Base-by-base conservation (phyloP, 2,797 vertebrate genomes). In the Pangasius djambal region DNA sequence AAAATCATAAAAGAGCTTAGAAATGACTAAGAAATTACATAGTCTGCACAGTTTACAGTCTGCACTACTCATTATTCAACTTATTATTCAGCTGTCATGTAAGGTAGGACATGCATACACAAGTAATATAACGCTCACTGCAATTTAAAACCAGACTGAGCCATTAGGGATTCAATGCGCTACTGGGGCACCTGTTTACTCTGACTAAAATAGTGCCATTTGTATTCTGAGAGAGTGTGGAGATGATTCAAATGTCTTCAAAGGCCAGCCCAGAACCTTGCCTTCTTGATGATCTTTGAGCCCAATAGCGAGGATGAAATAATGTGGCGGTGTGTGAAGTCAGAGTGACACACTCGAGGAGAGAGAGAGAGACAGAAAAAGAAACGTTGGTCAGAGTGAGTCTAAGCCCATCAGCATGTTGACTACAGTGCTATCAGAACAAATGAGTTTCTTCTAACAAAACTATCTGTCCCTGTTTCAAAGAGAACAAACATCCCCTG, bases 171-270 rank as follows among this genome's bases (percentile, higher is more conserved):
- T 89, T 81, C 52, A 59, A 20, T 44, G 52, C 9, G n/a, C n/a
- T 77, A 31, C 74, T 57, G 57, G 69, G 57, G 85, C 85, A 87
- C 78, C 78, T 87, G 89, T 87, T 87, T 89, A 83, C 55, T 22
- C 57, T 50, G 59, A n/a, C 67, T 87, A 34, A 88, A 88, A 90
- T 86, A 83, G 85, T 50, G 9, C 25, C 61, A 86, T 90, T 81
- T 86, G 84, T 86, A 90, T 90, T 86, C 84, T 25, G 67, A 34
- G 44, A 77, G 59, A 40, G 77, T 44, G 52, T n/a, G 6, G 34
- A 25, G 84, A 86, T 83, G 87, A 88, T 86, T 88, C 89, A 77
- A 77, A 85, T 77, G 69, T 65, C 78, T 90, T 88, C n/a, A 88
- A 83, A 83, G 70, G 65, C 31, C 67, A 63, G 57, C n/a, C 69